These are phyloP conservation scores for Brachionus paranguensis DNA, from an alignment of 1,140 invertebrate species.

Conservation along the genomic window DNA sequence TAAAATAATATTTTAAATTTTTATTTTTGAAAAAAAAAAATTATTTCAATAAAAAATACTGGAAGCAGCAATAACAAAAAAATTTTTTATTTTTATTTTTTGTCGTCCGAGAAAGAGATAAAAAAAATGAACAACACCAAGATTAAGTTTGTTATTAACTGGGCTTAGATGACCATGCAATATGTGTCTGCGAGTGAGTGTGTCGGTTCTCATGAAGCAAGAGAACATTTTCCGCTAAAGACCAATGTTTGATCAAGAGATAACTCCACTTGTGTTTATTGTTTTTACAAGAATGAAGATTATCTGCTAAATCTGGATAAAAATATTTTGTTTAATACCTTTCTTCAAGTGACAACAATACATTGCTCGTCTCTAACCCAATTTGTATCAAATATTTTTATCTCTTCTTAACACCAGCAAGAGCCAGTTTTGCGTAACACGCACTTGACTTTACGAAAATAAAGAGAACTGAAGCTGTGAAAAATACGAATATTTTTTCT, in stretches of 20 bases:
- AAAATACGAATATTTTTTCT: not conserved
- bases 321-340: not conserved
- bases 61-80: too few species aligned
- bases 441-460: conserved; percentile 19
- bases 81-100: too few species aligned
- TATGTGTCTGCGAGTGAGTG: not conserved
- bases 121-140: not conserved
- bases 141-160: not conserved
- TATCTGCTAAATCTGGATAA: conserved; percentile 16
- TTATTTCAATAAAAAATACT: too few species aligned
- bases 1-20: too few species aligned
- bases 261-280: conserved; percentile 4
- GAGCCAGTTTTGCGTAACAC: not conserved
- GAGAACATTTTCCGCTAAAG: not conserved
- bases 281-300: conserved; percentile 13
- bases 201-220: conserved; percentile 13
- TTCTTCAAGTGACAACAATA: not conserved
- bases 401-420: conserved; percentile 1
- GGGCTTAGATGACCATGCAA: not conserved
- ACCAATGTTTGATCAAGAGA: conserved; percentile 28
- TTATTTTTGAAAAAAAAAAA: too few species aligned
- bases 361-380: not conserved
- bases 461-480: conserved; percentile 33
- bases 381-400: conserved; percentile 38
- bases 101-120: not conserved